Conservation (phyloP, 2,888 invertebrate genomes). For the Polylopha cassiicola region DNA sequence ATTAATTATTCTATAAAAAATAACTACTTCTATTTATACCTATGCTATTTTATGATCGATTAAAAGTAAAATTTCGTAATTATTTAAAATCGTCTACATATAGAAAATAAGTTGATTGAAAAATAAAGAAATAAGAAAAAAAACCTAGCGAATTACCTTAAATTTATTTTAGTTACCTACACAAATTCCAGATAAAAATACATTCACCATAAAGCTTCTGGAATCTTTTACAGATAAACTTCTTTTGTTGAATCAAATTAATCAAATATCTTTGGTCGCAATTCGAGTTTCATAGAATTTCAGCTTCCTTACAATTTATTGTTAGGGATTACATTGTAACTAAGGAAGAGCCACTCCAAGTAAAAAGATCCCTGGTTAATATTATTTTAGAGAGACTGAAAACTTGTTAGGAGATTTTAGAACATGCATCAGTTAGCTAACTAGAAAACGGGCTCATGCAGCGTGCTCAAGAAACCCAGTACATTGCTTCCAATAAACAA, state of each 20-base stretch:
- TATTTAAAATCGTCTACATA: too few relatives aligned
- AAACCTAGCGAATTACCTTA: too few relatives aligned
- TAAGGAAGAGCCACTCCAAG: too few relatives aligned
- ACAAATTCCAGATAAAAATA: background rate
- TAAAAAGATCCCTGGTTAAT: too few relatives aligned
- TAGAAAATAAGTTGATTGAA: too few relatives aligned
- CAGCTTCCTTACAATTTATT: slow-evolving; percentile 7
- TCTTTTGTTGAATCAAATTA: slow-evolving; percentile 1
- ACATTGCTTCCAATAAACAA: slow-evolving; percentile 62
- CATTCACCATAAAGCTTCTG: too few relatives aligned
- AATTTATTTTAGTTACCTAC: too few relatives aligned
- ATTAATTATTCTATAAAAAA: slow-evolving; percentile 9
- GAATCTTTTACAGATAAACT: background rate
- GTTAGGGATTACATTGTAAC: too few relatives aligned
- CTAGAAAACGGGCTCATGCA: slow-evolving; percentile 39
- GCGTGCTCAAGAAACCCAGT: slow-evolving; percentile 47
- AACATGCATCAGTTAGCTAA: slow-evolving; percentile 9
- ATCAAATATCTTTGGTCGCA: slow-evolving; percentile 4
- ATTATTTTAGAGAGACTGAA: too few relatives aligned
- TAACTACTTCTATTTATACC: slow-evolving; percentile 10
- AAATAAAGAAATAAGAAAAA: too few relatives aligned
- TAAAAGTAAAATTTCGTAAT: too few relatives aligned
- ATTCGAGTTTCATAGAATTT: slow-evolving; percentile 3
- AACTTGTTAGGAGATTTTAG: slow-evolving; percentile 7
- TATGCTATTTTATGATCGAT: slow-evolving; percentile 11